A percentile compares a stretch with the other conserved stretches of the same genome.
Conservation (phyloP, 2,113 vertebrate genomes). For the Chrysochloris asiatica region DNA sequence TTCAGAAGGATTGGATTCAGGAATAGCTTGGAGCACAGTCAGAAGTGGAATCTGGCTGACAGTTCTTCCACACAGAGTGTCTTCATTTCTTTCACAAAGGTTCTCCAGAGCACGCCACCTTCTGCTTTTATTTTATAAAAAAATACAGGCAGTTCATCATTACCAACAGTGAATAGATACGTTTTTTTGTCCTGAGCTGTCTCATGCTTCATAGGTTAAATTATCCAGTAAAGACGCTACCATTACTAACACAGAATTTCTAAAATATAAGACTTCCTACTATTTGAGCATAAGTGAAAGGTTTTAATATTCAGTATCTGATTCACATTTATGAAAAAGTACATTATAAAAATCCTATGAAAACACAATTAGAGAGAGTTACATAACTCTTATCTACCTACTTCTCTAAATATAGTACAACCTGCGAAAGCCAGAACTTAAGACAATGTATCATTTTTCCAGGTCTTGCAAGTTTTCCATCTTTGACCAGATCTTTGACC, state of each 20-base stretch:
- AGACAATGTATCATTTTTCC: neutral
- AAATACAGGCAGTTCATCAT: neutral
- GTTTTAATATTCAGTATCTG: neutral
- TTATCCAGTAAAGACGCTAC: neutral
- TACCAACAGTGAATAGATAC: neutral
- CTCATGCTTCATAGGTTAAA: neutral
- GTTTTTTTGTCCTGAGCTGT: neutral
- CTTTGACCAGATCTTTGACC: neutral
- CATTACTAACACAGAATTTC: neutral
- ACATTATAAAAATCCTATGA: neutral
- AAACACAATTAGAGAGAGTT: neutral
- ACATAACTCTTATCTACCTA: neutral
- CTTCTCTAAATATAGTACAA: neutral
- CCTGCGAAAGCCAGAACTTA: neutral
- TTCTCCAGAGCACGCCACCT: neutral
- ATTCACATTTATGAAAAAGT: neutral
- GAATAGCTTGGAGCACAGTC: neutral
- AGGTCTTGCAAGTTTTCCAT: neutral
- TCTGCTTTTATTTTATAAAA: neutral
- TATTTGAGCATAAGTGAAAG: neutral
- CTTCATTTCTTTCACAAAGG: neutral
- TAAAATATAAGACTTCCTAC: neutral
- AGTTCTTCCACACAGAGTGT: neutral
- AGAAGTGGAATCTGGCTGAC: neutral
- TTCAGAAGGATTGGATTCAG: neutral